phyloP scores from a whole-genome alignment of 2,888 invertebrate genomes.

The Ashinkailepas kermadecensis region DNA sequence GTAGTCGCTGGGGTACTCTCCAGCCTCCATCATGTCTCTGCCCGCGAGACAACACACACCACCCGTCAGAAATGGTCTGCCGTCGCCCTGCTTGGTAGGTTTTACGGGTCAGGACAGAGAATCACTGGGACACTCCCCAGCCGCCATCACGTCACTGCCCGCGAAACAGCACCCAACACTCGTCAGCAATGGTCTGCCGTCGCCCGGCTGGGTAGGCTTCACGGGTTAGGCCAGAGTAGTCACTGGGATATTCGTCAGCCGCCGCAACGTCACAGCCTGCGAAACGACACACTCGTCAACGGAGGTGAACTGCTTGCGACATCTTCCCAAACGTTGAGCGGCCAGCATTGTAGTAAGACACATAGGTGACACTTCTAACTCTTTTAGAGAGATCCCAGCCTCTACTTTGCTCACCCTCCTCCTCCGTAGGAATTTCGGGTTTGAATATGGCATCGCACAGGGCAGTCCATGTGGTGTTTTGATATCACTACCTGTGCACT shows the following conservation, averaged over 20 bases:
- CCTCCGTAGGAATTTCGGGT: no score
- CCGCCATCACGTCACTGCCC: not conserved
- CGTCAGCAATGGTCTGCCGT: not conserved
- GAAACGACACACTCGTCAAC: not conserved
- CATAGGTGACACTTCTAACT: no score
- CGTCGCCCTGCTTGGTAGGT: not conserved
- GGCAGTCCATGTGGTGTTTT: no score
- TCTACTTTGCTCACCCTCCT: no score
- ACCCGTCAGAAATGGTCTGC: not conserved
- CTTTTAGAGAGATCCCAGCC: no score
- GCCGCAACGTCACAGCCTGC: not conserved
- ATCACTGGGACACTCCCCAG: not conserved
- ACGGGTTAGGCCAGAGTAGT: not conserved
- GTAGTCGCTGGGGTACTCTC: not conserved
- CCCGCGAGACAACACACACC: not conserved
- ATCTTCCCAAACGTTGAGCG: no score
- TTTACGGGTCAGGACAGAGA: not conserved
- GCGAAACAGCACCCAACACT: not conserved
- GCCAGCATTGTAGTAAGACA: no score
- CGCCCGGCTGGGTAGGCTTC: not conserved
- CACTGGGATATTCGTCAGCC: not conserved
- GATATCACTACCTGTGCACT: no score
- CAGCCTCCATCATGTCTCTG: not conserved
- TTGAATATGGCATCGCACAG: no score
- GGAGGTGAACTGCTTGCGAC: no score